Evolutionary conservation across 2,113 vertebrate species (phyloP).

Genomic region (Peromyscus leucopus): DNA sequence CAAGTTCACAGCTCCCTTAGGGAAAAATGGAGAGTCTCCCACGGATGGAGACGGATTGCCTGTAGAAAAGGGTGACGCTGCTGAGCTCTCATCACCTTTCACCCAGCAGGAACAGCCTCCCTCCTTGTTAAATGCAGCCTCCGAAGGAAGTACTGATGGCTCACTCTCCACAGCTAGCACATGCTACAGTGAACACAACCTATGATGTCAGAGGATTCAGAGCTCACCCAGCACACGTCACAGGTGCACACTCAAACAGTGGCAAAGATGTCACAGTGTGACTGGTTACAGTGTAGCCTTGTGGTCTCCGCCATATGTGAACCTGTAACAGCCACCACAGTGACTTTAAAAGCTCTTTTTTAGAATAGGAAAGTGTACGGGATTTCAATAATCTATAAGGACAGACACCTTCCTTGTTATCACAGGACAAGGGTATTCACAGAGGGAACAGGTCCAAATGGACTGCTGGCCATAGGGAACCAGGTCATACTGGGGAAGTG

Average conservation of each 20-base stretch:
- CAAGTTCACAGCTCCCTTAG: not conserved
- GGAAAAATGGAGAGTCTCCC: not conserved
- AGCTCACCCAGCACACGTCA: too few species aligned
- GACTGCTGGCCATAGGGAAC: not conserved
- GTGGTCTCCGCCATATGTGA: not conserved
- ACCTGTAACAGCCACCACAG: not conserved
- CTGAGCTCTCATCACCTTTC: not conserved
- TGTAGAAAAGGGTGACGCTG: not conserved
- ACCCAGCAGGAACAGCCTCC: not conserved
- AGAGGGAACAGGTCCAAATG: accelerated
- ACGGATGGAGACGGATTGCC: too few species aligned
- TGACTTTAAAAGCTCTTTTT: not conserved
- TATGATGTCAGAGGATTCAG: not conserved
- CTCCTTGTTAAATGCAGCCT: accelerated
- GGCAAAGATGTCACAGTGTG: too few species aligned
- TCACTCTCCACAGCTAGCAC: not conserved
- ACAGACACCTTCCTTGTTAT: too few species aligned
- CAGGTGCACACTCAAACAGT: not conserved
- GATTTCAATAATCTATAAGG: not conserved
- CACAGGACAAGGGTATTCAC: not conserved
- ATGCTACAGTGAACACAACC: not conserved
- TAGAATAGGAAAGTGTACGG: not conserved
- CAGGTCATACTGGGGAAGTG: not conserved
- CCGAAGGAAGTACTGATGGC: not conserved
- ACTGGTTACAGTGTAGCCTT: not conserved